Evolutionary conservation across 2,888 invertebrate genomes (phyloP), one percentile per base, ranked within the genome.

Genomic region (Hedya salicella): DNA sequence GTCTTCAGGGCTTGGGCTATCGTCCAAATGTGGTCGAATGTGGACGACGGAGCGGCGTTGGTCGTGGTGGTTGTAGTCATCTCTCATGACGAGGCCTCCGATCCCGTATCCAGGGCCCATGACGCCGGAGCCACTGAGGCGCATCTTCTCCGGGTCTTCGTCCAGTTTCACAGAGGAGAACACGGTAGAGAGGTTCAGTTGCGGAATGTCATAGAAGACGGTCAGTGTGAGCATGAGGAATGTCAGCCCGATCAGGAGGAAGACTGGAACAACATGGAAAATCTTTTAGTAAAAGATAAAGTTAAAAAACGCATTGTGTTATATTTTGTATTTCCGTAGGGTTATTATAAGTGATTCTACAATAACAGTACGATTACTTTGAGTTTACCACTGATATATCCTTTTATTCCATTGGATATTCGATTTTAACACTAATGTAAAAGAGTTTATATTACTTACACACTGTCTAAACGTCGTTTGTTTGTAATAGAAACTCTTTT

Each of bases 181-280:
- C 48, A 96, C 94, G 68, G 95, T 93, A 72, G 96, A 96, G 67
- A 97, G 88, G 87, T 97, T 97, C 75, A 97, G 92, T 89, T 97
- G 96, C 3, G 97, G 97, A 73, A 98, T 96, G 84, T 97, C 97
- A 88, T 97, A 97, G 89, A 97, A 96, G 25, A 97, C 95, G 1
- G 96, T 96, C 78, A 97, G 88, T 13, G 96, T 94, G 74, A 97
- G 92, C 96, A 97, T 96, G 93, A 97, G 95, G 88, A 96, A 95
- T 16, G 96, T 95, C 69, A 97, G 93, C 36, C 97, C 97, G 78
- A 95, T 78, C 77, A 97, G 89, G n/a, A 97, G 92, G 85, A 97
- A 97, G 70, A 94, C 96, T 96, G 93, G n/a, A 82, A 85, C 6
- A 32, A 1, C 2, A 44, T 36, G 9, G 36, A 9, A 25, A 25